Conservation (phyloP, 23 tunicate species). For the Trididemnum miniatum region DNA sequence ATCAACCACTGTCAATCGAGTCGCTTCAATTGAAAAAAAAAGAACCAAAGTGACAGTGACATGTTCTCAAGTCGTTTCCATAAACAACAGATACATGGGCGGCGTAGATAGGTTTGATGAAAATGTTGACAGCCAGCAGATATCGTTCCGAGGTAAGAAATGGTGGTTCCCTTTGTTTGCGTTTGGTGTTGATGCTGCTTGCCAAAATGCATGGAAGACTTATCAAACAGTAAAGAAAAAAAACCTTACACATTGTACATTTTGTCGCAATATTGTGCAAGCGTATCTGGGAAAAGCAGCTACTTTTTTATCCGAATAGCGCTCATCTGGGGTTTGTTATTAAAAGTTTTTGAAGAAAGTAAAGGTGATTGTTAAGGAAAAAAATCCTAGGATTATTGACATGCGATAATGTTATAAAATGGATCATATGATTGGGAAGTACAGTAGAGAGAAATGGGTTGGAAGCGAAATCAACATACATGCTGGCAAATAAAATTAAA, state of each 20-base stretch:
- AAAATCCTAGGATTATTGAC: too few species aligned
- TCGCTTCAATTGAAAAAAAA: not conserved
- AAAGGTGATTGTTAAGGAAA: too few species aligned
- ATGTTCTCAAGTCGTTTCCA: not conserved
- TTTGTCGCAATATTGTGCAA: conserved; percentile 10
- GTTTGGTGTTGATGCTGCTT: not conserved
- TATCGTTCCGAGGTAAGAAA: not conserved
- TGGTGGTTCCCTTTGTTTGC: conserved; percentile 20
- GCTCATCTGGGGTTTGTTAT: too few species aligned
- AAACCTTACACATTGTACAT: not conserved
- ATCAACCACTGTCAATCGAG: not conserved
- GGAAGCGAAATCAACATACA: too few species aligned
- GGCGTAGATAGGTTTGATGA: not conserved
- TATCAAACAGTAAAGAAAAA: not conserved
- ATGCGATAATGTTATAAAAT: too few species aligned
- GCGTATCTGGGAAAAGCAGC: not conserved
- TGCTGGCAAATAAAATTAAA: too few species aligned
- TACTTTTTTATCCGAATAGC: too few species aligned
- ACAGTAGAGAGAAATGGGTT: too few species aligned
- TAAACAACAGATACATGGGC: not conserved
- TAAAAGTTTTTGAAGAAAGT: too few species aligned
- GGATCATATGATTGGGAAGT: too few species aligned
- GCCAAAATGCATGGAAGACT: not conserved
- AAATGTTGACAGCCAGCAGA: not conserved
- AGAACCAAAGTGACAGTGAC: not conserved